Evolutionary conservation across 1,140 invertebrate genomes (phyloP).

Genomic region (Zaprionus africanus): DNA sequence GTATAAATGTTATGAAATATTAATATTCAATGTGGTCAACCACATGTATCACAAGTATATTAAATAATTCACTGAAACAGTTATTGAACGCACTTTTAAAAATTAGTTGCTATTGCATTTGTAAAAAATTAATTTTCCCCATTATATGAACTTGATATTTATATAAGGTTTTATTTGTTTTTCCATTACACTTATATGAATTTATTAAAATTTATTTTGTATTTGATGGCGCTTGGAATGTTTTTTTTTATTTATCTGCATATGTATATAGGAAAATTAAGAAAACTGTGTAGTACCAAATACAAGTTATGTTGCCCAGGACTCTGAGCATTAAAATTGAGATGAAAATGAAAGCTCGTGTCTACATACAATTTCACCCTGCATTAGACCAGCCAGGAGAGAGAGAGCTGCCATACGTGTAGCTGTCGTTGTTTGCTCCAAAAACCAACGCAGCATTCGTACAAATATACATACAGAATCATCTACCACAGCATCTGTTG

Average conservation of each 20-base stretch:
- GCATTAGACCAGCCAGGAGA: slow-evolving; percentile 26
- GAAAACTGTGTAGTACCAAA: slow-evolving; percentile 79
- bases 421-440: slow-evolving; percentile 32
- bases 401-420: slow-evolving; percentile 45
- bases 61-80: slow-evolving; percentile 26
- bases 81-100: slow-evolving; percentile 67
- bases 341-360: slow-evolving; percentile 80
- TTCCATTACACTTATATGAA: slow-evolving; percentile 41
- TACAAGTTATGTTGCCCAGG: slow-evolving; percentile 83
- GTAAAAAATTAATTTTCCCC: slow-evolving; percentile 36
- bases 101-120: slow-evolving; percentile 55
- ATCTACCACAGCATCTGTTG: slow-evolving; percentile 54
- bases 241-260: slow-evolving; percentile 54
- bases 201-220: slow-evolving; percentile 60
- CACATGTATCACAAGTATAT: slow-evolving; percentile 11
- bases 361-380: slow-evolving; percentile 77
- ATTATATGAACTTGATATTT: slow-evolving; percentile 58
- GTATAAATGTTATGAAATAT: slow-evolving; percentile 6
- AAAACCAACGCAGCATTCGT: slow-evolving; percentile 15
- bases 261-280: slow-evolving; percentile 71
- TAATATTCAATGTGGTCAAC: background rate
- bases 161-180: slow-evolving; percentile 55
- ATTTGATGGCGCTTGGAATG: background rate
- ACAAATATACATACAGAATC: slow-evolving; percentile 1
- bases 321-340: slow-evolving; percentile 74